A percentile compares a stretch with the other conserved stretches of the same genome.
These are phyloP conservation scores for Magallana gigas DNA, from an alignment of 1,140 invertebrate species.

Conservation along the genomic window DNA sequence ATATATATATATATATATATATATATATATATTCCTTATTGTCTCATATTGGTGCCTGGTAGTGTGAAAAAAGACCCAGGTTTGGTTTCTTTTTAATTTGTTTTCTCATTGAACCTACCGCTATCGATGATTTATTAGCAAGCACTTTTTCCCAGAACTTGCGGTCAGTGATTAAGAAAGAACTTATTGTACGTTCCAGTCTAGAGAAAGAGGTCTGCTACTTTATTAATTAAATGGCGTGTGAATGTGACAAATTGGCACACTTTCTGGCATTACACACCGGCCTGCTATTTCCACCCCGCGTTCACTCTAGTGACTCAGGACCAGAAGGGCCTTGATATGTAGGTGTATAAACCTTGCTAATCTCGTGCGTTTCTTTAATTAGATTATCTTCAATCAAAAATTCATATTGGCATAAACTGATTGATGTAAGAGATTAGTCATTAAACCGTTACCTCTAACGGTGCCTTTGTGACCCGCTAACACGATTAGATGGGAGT, in stretches of 20 bases:
- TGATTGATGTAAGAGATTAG: slow-evolving; percentile 27
- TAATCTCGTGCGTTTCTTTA: slow-evolving; percentile 14
- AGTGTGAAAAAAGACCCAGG: too few species aligned
- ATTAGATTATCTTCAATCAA: slow-evolving; percentile 32
- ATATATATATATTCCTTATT: too few species aligned
- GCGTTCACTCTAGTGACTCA: neutral
- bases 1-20: too few species aligned
- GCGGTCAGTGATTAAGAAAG: too few species aligned
- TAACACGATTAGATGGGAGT: neutral
- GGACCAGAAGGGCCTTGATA: neutral
- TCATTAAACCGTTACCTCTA: neutral
- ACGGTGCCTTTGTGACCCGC: neutral
- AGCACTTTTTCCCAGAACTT: too few species aligned
- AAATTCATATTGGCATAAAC: neutral
- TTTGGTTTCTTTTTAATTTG: too few species aligned
- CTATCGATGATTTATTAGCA: too few species aligned
- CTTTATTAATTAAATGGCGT: neutral
- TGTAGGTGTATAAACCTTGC: neutral
- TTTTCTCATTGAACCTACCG: too few species aligned
- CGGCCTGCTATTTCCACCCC: neutral
- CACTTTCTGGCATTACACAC: neutral
- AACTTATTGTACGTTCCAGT: too few species aligned
- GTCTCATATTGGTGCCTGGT: too few species aligned
- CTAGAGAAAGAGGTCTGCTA: neutral
- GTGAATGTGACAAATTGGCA: neutral